These are phyloP conservation scores for Erebia palarica DNA, from an alignment of 2,888 invertebrate genomes.

Conservation along the genomic window DNA sequence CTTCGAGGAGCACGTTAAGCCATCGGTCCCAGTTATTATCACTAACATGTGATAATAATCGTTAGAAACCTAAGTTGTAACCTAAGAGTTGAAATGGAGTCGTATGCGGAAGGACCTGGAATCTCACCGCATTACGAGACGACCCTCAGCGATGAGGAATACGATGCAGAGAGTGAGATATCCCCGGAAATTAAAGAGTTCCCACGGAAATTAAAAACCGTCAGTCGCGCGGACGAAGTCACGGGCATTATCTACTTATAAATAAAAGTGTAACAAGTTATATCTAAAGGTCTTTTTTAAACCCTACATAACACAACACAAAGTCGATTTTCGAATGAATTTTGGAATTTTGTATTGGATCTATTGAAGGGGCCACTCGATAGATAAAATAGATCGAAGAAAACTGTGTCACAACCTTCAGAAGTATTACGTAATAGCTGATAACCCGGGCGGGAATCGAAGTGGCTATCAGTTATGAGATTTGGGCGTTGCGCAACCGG, in stretches of 20 bases:
- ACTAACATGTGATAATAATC: too few relatives aligned
- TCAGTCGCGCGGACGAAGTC: too few relatives aligned
- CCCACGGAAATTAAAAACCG: too few relatives aligned
- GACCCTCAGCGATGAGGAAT: too few relatives aligned
- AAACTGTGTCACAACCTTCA: slow-evolving; percentile 79
- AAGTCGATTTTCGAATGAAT: neutral
- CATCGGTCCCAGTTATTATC: too few relatives aligned
- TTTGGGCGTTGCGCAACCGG: slow-evolving; percentile 69
- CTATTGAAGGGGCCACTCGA: slow-evolving; percentile 53
- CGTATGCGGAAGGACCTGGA: too few relatives aligned
- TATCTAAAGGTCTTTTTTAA: neutral
- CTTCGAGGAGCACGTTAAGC: too few relatives aligned
- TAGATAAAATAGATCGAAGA: slow-evolving; percentile 64
- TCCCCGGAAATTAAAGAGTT: too few relatives aligned
- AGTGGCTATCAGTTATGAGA: slow-evolving; percentile 62
- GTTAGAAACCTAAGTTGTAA: too few relatives aligned
- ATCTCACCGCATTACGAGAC: too few relatives aligned
- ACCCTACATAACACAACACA: neutral
- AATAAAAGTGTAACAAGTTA: neutral
- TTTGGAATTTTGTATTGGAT: slow-evolving; percentile 19
- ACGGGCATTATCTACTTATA: neutral
- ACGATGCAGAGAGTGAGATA: too few relatives aligned
- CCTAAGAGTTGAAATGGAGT: too few relatives aligned
- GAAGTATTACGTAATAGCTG: slow-evolving; percentile 60
- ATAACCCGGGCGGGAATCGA: slow-evolving; percentile 71